These are phyloP conservation scores for Platerodrilus igneus DNA, from an alignment of 2,888 invertebrate genomes.

Conservation along the genomic window DNA sequence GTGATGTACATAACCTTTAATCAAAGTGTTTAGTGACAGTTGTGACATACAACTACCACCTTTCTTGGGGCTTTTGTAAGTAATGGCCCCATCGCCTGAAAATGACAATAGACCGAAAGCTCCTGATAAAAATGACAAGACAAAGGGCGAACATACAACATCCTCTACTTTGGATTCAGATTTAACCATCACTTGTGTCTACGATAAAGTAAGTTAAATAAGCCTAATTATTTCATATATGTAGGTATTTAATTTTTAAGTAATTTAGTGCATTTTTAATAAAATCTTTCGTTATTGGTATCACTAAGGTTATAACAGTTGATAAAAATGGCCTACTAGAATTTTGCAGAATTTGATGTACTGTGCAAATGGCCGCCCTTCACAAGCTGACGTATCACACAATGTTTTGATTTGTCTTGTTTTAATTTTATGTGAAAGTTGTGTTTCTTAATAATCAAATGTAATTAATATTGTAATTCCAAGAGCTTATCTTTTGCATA, in stretches of 20 bases:
- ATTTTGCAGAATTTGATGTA: too few species aligned
- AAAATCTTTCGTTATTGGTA: too few species aligned
- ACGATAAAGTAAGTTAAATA: slow-evolving; percentile 38
- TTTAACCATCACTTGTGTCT: slow-evolving; percentile 39
- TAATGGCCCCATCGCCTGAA: slow-evolving; percentile 76
- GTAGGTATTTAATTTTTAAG: too few species aligned
- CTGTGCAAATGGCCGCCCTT: slow-evolving; percentile 31
- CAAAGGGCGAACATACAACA: slow-evolving; percentile 51
- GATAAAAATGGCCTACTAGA: too few species aligned
- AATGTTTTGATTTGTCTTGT: slow-evolving; percentile 29
- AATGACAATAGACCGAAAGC: slow-evolving; percentile 72
- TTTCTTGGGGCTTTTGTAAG: slow-evolving; percentile 40
- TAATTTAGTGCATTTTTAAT: too few species aligned
- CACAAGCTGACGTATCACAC: slow-evolving; percentile 27
- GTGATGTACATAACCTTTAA: slow-evolving; percentile 17
- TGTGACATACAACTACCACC: slow-evolving; percentile 20
- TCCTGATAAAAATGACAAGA: slow-evolving; percentile 61
- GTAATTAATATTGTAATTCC: too few species aligned
- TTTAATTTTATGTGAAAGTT: too few species aligned
- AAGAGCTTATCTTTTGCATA: too few species aligned
- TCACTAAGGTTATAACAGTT: too few species aligned
- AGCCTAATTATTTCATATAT: too few species aligned
- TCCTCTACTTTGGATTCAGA: too few species aligned
- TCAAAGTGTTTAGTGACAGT: slow-evolving; percentile 17
- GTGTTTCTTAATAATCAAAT: too few species aligned